Evolutionary conservation across 2,888 invertebrate species (phyloP).

Genomic region (Ceriagrion tenellum): DNA sequence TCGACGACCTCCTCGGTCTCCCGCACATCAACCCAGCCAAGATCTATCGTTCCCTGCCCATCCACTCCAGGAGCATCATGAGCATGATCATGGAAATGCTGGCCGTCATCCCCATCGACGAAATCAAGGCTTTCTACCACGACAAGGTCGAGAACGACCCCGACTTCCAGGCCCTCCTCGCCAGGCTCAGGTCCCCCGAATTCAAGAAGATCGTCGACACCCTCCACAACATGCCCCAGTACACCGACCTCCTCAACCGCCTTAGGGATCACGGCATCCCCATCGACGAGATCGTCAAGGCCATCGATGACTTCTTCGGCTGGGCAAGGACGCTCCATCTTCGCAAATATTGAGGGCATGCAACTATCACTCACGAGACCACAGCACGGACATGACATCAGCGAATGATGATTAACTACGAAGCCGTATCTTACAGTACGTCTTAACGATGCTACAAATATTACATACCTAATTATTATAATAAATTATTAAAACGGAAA

Average conservation of each 20-base stretch:
- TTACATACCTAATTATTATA: too few relatives aligned
- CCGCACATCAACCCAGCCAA: slow-evolving; percentile 58
- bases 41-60: background rate
- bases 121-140: slow-evolving; percentile 73
- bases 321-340: background rate
- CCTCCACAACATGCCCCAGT: slow-evolving; percentile 69
- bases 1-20: slow-evolving; percentile 73
- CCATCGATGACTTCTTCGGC: slow-evolving; percentile 44
- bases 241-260: slow-evolving; percentile 29
- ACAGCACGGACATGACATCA: too few relatives aligned
- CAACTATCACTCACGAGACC: too few relatives aligned
- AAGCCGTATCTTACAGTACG: too few relatives aligned
- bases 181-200: slow-evolving; percentile 72
- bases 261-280: slow-evolving; percentile 33
- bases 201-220: slow-evolving; percentile 72
- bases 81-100: slow-evolving; percentile 73
- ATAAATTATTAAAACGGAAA: too few relatives aligned
- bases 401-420: too few relatives aligned
- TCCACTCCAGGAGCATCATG: slow-evolving; percentile 10
- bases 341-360: background rate
- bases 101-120: slow-evolving; percentile 73
- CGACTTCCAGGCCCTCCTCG: slow-evolving; percentile 72
- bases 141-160: slow-evolving; percentile 74
- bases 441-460: too few relatives aligned
- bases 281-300: slow-evolving; percentile 4